These are phyloP conservation scores for Brachionus paranguensis DNA, from an alignment of 1,140 invertebrate species.

Conservation along the genomic window DNA sequence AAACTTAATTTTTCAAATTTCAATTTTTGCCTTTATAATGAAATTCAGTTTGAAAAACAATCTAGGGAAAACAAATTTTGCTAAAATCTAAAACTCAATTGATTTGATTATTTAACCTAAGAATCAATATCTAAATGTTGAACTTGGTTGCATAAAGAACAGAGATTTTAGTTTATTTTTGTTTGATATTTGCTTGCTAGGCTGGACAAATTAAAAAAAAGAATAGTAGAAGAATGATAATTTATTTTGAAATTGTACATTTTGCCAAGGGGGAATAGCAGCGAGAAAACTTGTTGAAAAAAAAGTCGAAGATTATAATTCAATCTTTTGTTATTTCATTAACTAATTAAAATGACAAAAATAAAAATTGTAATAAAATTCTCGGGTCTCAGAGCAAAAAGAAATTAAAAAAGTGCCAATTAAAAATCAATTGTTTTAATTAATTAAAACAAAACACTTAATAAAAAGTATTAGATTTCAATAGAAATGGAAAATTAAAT, in stretches of 20 bases:
- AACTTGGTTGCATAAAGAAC: not conserved
- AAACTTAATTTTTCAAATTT: not conserved
- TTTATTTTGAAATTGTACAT: no score
- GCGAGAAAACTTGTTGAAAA: not conserved
- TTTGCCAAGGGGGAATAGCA: no score
- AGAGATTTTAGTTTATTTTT: no score
- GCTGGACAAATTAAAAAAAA: no score
- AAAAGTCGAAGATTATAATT: not conserved
- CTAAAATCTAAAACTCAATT: not conserved
- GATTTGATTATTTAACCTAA: not conserved
- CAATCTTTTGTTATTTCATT: slow-evolving; percentile 1
- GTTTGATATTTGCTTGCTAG: no score
- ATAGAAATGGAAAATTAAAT: not conserved
- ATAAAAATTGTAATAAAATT: not conserved
- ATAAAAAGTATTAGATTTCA: slow-evolving; percentile 34
- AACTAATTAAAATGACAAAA: not conserved
- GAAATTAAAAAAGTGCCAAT: slow-evolving; percentile 14
- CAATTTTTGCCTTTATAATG: not conserved
- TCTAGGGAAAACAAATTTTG: not conserved
- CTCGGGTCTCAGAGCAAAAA: not conserved
- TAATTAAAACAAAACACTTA: slow-evolving; percentile 22
- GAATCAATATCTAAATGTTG: not conserved
- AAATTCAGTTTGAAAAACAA: not conserved
- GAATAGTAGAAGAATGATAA: no score
- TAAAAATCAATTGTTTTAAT: slow-evolving; percentile 29